These are phyloP conservation scores for Hemithea aestivaria DNA, from an alignment of 2,888 invertebrate species.

Conservation along the genomic window DNA sequence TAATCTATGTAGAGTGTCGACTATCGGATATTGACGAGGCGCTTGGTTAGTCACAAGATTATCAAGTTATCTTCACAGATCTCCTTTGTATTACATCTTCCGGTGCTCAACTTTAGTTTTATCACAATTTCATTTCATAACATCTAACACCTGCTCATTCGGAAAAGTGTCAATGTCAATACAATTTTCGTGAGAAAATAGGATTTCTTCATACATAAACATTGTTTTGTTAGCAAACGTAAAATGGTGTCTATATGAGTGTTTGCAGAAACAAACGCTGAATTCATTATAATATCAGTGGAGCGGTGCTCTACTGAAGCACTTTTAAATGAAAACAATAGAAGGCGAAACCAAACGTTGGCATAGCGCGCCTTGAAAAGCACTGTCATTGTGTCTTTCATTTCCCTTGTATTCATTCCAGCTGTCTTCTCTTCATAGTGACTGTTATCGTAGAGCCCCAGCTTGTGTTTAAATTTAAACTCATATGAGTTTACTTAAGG, in stretches of 20 bases:
- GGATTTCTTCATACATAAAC: too few species aligned
- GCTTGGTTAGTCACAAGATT: too few species aligned
- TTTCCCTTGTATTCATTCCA: constrained; percentile 26
- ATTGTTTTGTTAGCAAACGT: too few species aligned
- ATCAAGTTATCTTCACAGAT: too few species aligned
- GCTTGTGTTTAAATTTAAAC: too few species aligned
- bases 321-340: constrained; percentile 36
- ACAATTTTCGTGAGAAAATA: too few species aligned
- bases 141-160: too few species aligned
- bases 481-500: too few species aligned
- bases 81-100: too few species aligned
- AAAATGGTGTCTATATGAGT: neutral
- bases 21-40: neutral
- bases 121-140: too few species aligned
- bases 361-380: constrained; percentile 28
- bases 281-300: neutral
- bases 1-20: neutral
- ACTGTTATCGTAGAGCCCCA: constrained; percentile 16
- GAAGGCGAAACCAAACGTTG: constrained; percentile 25
- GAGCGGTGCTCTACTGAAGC: constrained; percentile 29
- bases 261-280: neutral
- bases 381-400: constrained; percentile 30
- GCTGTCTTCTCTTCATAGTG: constrained; percentile 15
- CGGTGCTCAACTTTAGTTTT: too few species aligned
- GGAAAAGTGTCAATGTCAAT: too few species aligned